These are phyloP conservation scores for Nothocercus julius DNA, from an alignment of 2,113 vertebrate genomes.

Conservation along the genomic window DNA sequence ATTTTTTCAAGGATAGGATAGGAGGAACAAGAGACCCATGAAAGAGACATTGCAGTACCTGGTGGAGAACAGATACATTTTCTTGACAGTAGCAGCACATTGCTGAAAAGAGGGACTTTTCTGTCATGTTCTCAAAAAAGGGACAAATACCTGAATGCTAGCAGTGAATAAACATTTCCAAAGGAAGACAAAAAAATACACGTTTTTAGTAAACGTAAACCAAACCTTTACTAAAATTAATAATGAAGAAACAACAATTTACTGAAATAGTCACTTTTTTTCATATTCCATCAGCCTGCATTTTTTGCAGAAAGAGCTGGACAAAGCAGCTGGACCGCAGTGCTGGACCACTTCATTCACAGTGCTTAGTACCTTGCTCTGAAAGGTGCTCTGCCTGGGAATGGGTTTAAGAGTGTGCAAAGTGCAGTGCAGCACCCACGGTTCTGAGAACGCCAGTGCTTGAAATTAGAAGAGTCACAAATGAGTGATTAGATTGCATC, in stretches of 20 bases:
- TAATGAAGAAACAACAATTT: not conserved
- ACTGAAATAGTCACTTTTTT: not conserved
- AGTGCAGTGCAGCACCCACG: not conserved
- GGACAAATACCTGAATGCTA: not conserved
- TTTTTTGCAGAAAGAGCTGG: not conserved
- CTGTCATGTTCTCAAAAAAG: conserved; percentile 9
- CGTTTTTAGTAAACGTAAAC: not conserved
- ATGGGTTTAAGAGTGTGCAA: not conserved
- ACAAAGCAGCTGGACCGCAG: not conserved
- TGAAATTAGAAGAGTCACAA: not conserved
- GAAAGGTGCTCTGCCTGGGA: not conserved
- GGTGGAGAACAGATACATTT: not conserved
- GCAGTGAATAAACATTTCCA: not conserved
- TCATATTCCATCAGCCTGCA: not conserved
- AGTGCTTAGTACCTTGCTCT: not conserved
- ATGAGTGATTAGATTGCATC: not conserved
- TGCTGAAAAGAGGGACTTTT: not conserved
- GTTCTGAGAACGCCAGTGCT: not conserved
- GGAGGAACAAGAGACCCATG: not conserved
- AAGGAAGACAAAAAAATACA: not conserved
- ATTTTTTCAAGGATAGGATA: not conserved
- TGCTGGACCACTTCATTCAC: not conserved
- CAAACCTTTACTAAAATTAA: not conserved
- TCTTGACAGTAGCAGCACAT: not conserved
- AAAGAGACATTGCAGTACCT: not conserved